Conservation (phyloP, 1,140 invertebrate genomes). For the Mizuhopecten yessoensis region DNA sequence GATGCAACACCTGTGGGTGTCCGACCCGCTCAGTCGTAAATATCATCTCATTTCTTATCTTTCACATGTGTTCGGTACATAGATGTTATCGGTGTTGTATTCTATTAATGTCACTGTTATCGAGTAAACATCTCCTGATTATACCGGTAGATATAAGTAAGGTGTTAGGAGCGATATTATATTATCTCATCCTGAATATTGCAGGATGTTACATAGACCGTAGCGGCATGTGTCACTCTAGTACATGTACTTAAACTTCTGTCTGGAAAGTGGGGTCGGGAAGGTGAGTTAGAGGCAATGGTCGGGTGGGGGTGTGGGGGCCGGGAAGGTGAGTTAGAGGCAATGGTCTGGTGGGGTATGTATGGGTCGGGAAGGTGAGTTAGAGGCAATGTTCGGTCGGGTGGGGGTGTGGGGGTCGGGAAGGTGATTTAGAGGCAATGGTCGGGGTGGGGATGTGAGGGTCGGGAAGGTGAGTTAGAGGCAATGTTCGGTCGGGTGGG, state of each 20-base stretch:
- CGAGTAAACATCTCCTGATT: neutral
- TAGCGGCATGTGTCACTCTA: neutral
- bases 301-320: too few relatives aligned
- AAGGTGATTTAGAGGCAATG: too few relatives aligned
- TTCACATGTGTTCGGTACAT: neutral
- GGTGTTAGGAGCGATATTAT: neutral
- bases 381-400: too few relatives aligned
- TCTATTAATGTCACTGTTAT: neutral
- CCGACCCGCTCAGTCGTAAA: neutral
- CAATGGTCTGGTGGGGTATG: neutral
- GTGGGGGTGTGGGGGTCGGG: too few relatives aligned
- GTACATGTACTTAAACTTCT: neutral
- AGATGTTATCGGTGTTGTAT: neutral
- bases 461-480: neutral
- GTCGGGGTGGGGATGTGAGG: neutral
- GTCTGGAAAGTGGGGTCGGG: neutral
- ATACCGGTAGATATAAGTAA: neutral
- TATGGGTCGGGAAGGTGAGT: too few relatives aligned
- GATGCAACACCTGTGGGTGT: too few relatives aligned
- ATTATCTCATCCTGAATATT: too few relatives aligned
- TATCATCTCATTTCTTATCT: neutral
- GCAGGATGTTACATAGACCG: neutral
- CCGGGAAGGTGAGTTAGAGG: too few relatives aligned
- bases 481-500: too few relatives aligned
- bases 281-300: too few relatives aligned